Percentiles rank a stretch among this genome's conserved stretches.
Conservation (phyloP, 2,888 invertebrate species). For the Serrognathus titanus region DNA sequence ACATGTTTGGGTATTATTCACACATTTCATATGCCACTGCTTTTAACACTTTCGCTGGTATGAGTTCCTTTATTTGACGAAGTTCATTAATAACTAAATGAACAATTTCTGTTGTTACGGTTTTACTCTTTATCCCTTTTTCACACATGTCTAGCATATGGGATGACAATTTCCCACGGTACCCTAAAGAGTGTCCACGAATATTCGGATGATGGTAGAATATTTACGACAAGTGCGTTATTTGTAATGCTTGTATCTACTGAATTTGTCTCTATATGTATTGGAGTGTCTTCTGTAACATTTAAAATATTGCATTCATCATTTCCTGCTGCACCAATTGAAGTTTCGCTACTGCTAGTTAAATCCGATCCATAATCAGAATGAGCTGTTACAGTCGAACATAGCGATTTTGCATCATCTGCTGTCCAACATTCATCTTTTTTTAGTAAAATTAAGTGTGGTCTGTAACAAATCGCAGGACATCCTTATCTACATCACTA, state of each 20-base stretch:
- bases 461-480: background rate
- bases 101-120: slow-evolving; percentile 12
- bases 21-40: slow-evolving; percentile 20
- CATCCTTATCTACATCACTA: slow-evolving; percentile 3
- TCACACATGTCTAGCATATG: slow-evolving; percentile 13
- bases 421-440: slow-evolving; percentile 4
- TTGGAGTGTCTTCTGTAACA: background rate
- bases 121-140: slow-evolving; percentile 8
- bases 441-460: slow-evolving; percentile 4
- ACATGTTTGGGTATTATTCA: slow-evolving; percentile 22
- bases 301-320: too few species aligned
- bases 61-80: slow-evolving; percentile 15
- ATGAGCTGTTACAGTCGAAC: too few species aligned
- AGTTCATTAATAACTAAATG: slow-evolving; percentile 20
- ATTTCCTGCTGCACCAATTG: too few species aligned
- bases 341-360: too few species aligned
- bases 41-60: slow-evolving; percentile 22
- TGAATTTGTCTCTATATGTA: background rate
- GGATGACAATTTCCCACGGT: slow-evolving; percentile 15
- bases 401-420: too few species aligned
- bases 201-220: background rate
- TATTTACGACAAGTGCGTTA: background rate
- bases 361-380: too few species aligned
- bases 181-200: slow-evolving; percentile 15
- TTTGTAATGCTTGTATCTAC: too few species aligned